These are phyloP conservation scores for Acanthochromis polyacanthus DNA, from an alignment of 2,113 vertebrate species.

Conservation along the genomic window DNA sequence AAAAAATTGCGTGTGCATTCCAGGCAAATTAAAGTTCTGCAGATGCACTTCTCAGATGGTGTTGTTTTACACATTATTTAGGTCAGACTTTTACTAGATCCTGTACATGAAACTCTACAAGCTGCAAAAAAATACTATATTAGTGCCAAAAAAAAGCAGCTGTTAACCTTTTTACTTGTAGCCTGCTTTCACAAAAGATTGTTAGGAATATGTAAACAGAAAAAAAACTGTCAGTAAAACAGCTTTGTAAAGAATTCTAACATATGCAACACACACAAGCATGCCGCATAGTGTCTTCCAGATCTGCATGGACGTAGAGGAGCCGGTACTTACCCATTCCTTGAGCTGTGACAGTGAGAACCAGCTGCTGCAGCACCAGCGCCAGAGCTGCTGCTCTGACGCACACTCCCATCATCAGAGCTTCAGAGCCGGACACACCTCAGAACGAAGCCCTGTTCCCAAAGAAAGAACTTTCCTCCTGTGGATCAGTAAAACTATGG, in stretches of 20 bases:
- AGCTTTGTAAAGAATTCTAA: neutral
- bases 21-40: conserved; percentile 42
- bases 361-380: conserved; percentile 85
- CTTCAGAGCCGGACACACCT: conserved; percentile 31
- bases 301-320: neutral
- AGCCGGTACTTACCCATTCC: conserved; percentile 88
- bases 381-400: conserved; percentile 76
- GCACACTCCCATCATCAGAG: conserved; percentile 73
- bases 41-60: conserved; percentile 39
- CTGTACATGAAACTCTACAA: conserved; percentile 7
- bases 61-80: conserved; percentile 38
- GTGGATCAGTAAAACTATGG: conserved; percentile 17
- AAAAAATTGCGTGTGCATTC: conserved; percentile 38
- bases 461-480: conserved; percentile 33
- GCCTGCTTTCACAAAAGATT: conserved; percentile 9
- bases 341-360: conserved; percentile 76
- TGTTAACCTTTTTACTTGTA: neutral
- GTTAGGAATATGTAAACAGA: neutral
- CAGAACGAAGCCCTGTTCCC: conserved; percentile 13
- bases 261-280: conserved; percentile 2
- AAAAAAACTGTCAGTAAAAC: neutral
- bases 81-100: conserved; percentile 26
- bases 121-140: conserved; percentile 11
- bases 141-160: conserved; percentile 15
- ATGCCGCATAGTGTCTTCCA: conserved; percentile 11